Percentiles rank a stretch among this genome's conserved stretches.
These are phyloP conservation scores for Pituophis catenifer DNA, from an alignment of 2,113 vertebrate genomes.

Conservation along the genomic window DNA sequence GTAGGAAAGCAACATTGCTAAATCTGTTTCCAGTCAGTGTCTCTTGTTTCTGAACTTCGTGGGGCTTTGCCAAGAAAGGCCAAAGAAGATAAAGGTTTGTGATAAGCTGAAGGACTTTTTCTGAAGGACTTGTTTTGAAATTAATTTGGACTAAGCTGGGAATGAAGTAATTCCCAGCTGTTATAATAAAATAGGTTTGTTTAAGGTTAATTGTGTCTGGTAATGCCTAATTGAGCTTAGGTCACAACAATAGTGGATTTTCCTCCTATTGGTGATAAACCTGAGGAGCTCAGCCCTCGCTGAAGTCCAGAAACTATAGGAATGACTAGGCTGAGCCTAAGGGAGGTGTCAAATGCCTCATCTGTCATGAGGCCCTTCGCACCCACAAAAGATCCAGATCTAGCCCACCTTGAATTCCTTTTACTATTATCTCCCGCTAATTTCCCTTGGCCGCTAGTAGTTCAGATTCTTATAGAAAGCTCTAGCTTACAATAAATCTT, in stretches of 20 bases:
- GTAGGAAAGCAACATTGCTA: too few species aligned
- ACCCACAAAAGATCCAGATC: neutral
- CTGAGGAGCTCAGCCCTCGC: neutral
- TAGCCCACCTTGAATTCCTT: neutral
- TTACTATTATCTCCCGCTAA: neutral
- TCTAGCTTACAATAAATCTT: neutral
- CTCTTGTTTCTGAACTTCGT: too few species aligned
- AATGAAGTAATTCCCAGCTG: too few species aligned
- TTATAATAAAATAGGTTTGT: too few species aligned
- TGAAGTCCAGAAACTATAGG: neutral
- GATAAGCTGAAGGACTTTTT: too few species aligned
- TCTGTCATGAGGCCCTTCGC: neutral
- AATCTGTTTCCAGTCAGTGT: too few species aligned
- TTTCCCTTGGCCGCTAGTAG: neutral
- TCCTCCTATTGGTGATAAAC: neutral
- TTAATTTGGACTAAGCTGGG: too few species aligned
- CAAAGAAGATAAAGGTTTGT: too few species aligned
- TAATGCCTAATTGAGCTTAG: too few species aligned
- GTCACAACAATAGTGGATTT: neutral
- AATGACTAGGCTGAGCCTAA: neutral
- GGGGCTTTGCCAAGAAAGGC: too few species aligned
- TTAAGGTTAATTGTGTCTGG: too few species aligned
- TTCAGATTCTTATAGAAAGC: neutral
- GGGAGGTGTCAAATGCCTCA: neutral
- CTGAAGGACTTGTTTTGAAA: too few species aligned